Evolutionary conservation across 37 sponge, comb jelly and placozoan genomes (phyloP), one percentile per base, ranked within the genome.

Genomic region (Diacarnus erythraeanus): DNA sequence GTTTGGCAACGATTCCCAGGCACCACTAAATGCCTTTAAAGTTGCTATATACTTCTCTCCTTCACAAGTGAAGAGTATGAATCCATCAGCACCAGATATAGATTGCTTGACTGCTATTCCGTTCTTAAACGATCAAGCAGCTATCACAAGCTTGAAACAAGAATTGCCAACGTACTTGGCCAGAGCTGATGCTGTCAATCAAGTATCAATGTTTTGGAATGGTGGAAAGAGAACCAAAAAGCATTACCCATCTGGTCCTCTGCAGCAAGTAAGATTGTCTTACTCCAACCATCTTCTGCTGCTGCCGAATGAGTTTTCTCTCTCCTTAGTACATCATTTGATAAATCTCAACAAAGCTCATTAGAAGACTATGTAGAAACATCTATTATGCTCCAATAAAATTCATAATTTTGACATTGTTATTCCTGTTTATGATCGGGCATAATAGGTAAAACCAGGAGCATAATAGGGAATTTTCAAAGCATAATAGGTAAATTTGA

Each of bases 1-100:
- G 40, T 66, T 83, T 21, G 69, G 64, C 9, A 29, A 21, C 25
- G 54, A 42, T 22, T 23, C 54, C 42, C 69, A 83, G 23, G n/a
- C n/a, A n/a, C n/a, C n/a, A n/a, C n/a, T n/a, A n/a, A 12, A 5
- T 4, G 75, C 83, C 20, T 75, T 76, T 37, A 84, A 84, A 63
- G 59, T 15, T 57, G 84, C 84, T 38, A 26, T 71, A 12, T 63
- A 44, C 26, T 77, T 84, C 31, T 37, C 44, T 36, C 84, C 84
- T 6, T n/a, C 56, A 33, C 33, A 68, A 47, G 59, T 79, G 21
- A 3, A 51, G 27, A 47, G 2, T 22, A 63, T 35, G 66, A 10
- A 10, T 20, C 56, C 56, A 54, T 54, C 56, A 54, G 56, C 56
- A 20, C 56, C 56, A 20, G 10, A 17, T 54, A 17, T 65, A n/a